Percentiles rank a stretch among this genome's conserved stretches.
These are phyloP conservation scores for Miltochrista miniata DNA, from an alignment of 2,888 invertebrate species.

Conservation along the genomic window DNA sequence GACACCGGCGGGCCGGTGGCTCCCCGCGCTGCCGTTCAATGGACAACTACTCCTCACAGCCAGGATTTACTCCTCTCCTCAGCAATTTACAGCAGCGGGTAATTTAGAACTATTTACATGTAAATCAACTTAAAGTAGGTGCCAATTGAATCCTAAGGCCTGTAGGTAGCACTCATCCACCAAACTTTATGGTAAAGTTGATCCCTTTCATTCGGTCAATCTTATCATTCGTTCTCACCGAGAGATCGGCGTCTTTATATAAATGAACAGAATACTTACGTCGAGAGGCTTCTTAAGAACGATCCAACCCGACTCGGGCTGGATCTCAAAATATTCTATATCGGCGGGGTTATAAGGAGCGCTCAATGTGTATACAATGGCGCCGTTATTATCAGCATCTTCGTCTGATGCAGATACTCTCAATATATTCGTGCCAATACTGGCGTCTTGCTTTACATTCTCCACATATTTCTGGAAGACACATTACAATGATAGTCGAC, in stretches of 20 bases:
- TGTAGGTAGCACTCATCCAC: constrained; percentile 84
- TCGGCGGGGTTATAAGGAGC: constrained; percentile 95
- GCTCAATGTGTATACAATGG: constrained; percentile 95
- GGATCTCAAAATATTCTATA: constrained; percentile 97
- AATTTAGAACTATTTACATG: constrained; percentile 83
- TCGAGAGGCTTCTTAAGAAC: constrained; percentile 97
- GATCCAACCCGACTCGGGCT: constrained; percentile 98
- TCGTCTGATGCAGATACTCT: constrained; percentile 98
- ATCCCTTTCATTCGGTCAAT: constrained; percentile 75
- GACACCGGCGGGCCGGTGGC: constrained; percentile 18
- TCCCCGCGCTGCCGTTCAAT: constrained; percentile 64
- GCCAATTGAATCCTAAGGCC: constrained; percentile 84
- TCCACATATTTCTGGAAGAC: constrained; percentile 95
- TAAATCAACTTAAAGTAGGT: constrained; percentile 77
- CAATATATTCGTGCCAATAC: constrained; percentile 96
- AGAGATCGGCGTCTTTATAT: constrained; percentile 34
- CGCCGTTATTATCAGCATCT: constrained; percentile 98
- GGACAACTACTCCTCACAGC: constrained; percentile 83
- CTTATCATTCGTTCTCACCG: constrained; percentile 62
- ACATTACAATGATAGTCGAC: constrained; percentile 50
- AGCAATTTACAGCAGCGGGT: constrained; percentile 81
- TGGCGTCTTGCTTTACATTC: constrained; percentile 98
- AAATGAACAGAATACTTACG: constrained; percentile 88
- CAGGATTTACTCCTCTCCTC: constrained; percentile 78
- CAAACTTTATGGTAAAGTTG: constrained; percentile 78